phyloP scores from a whole-genome alignment of 1,140 invertebrate genomes.

The Tyrophagus putrescentiae region DNA sequence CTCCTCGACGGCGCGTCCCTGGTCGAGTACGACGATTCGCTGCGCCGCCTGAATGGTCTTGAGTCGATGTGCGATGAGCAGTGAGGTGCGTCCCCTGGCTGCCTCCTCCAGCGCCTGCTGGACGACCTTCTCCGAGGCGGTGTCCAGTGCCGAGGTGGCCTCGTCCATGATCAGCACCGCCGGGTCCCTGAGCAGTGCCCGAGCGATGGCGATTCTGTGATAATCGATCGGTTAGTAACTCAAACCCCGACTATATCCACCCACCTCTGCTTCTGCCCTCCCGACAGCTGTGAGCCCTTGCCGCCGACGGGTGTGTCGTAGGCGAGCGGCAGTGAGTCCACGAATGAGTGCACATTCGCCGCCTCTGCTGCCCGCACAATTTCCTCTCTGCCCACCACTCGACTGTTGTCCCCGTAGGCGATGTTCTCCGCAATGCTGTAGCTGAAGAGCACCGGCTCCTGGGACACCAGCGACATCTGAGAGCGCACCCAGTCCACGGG shows the following conservation, averaged over 20 bases:
- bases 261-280: conserved; percentile 53
- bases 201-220: conserved; percentile 54
- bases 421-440: conserved; percentile 39
- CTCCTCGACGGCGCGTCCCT: conserved; percentile 56
- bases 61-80: conserved; percentile 57
- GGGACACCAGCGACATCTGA: conserved; percentile 54
- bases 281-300: conserved; percentile 34
- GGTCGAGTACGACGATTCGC: conserved; percentile 59
- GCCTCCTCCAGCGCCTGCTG: conserved; percentile 53
- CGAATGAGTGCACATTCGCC: conserved; percentile 74
- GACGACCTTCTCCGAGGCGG: conserved; percentile 36
- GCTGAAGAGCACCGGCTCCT: conserved; percentile 51
- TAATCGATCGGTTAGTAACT: no score
- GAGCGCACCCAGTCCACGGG: conserved; percentile 41
- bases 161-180: conserved; percentile 35
- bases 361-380: conserved; percentile 49
- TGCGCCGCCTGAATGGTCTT: conserved; percentile 55
- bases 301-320: conserved; percentile 39
- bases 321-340: conserved; percentile 56
- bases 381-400: conserved; percentile 34
- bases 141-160: conserved; percentile 31
- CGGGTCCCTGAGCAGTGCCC: conserved; percentile 42
- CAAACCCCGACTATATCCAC: no score
- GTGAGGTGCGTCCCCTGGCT: conserved; percentile 43
- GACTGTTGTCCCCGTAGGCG: conserved; percentile 31